Base-by-base conservation (phyloP, 2,113 vertebrate genomes). In the Lates calcarifer region DNA sequence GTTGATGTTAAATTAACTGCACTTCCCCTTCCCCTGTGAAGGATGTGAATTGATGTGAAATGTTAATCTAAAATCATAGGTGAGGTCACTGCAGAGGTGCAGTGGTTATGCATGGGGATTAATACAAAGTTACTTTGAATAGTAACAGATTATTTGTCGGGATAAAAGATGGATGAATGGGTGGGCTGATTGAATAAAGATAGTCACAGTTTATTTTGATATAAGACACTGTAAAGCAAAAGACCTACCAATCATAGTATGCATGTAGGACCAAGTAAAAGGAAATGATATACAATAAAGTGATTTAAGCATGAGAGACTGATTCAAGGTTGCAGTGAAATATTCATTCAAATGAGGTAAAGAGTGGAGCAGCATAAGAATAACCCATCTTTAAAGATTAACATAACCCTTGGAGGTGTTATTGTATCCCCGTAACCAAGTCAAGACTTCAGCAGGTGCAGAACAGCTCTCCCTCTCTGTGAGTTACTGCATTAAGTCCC, bases 401-500 rank as follows among this genome's bases (percentile, higher is more conserved):
- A 89, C 92, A 93, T 91, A 94, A 92, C 93, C 90, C 91, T 90
- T 82, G 74, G 88, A 94, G 90, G 88, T 92, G 91, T 93, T 91
- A 91, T 92, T 91, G 89, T 92, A 94, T 91, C 86, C 82, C 74
- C 39, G 77, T 91, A 93, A 91, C 91, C 85, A 82, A 92, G 92
- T 90, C 90, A 76, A 83, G 90, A 91, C 89, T 87, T 69, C 70
- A 74, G 91, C 91, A 91, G 91, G 90, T 92, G 90, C 90, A 84
- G 91, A 90, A 71, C 90, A 74, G 90, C 87, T 88, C 84, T 91
- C 82, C 82, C 83, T 89, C 84, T 82, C 85, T 83, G 70, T 91
- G 92, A 92, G 88, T 93, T 91, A 92, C 90, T 92, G 93, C 91
- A 90, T 91, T 92, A 91, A 91, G 90, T 94, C 90, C 79, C 88